Base-by-base conservation (phyloP, 2,113 vertebrate genomes). In the Pagrus major region DNA sequence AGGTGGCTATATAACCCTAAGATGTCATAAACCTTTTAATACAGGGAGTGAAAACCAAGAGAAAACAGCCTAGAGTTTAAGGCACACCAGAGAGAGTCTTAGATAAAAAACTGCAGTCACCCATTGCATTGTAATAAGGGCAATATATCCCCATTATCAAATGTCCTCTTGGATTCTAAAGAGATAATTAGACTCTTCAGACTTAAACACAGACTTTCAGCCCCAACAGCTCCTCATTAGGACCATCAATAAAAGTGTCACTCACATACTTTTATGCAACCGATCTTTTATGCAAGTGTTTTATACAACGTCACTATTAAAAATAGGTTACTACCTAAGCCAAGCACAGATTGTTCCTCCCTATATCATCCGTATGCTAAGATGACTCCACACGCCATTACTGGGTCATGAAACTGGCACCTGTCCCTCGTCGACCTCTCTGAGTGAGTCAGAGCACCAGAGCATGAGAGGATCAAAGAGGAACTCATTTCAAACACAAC, bases 391-490 rank as follows among this genome's bases (percentile, higher is more conserved):
- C 11, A 4, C 52, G 49, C 56, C 66, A 54, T 84, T 84, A 69
- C 60, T 78, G 70, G 71, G 61, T 80, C 74, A 61, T 9, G 55
- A 78, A 84, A 71, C 70, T 63, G 59, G 81, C 77, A 71, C 52
- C 63, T 60, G 67, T 80, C 68, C 76, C 83, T 31, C 9, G 64
- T 66, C 70, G 42, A 84, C 77, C 77, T 31, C 64, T 23, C 49
- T 1, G 58, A 71, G 74, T 39, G 61, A 83, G 33, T 71, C 70
- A 47, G 42, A 82, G 76, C 66, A 44, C 6, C 47, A 47, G 69
- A 74, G 64, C 54, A 78, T 64, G 3, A 27, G 60, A n/a, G 55
- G 69, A 86, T 84, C 74, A 89, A 84, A 84, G 78, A 78, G 51
- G 51, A 76, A 37, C 27, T 44, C 10, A 18, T 83, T 77, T 65